These are phyloP conservation scores for Drosophila mercatorum DNA, from an alignment of 2,888 invertebrate genomes.

Conservation along the genomic window DNA sequence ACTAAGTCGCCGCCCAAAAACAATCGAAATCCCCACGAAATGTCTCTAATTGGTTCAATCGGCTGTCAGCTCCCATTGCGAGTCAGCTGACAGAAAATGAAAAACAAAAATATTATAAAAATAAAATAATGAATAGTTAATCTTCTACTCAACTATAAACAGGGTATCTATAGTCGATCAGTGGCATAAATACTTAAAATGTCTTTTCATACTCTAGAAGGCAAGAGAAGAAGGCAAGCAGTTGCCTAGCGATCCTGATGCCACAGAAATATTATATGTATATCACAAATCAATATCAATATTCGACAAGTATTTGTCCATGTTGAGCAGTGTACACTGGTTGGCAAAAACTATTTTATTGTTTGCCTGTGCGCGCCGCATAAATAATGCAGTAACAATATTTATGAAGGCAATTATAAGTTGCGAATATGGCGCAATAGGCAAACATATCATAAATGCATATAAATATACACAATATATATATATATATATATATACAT, in stretches of 20 bases:
- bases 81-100: neutral
- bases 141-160: too few relatives aligned
- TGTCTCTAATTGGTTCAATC: slow-evolving; percentile 21
- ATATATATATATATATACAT: neutral
- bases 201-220: too few relatives aligned
- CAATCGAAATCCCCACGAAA: slow-evolving; percentile 3
- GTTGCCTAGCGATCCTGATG: too few relatives aligned
- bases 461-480: too few relatives aligned
- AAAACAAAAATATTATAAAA: neutral
- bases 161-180: neutral
- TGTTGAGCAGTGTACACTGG: slow-evolving; percentile 5
- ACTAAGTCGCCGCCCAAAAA: neutral
- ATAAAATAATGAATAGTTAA: too few relatives aligned
- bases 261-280: neutral
- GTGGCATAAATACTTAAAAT: too few relatives aligned
- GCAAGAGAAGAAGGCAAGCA: too few relatives aligned
- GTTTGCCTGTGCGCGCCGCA: slow-evolving; percentile 25
- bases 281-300: neutral
- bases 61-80: slow-evolving; percentile 9
- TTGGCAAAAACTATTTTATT: slow-evolving; percentile 7
- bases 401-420: slow-evolving; percentile 25
- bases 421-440: neutral
- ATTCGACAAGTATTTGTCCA: neutral
- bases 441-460: slow-evolving; percentile 11
- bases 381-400: slow-evolving; percentile 30